phyloP scores from a whole-genome alignment of 2,888 invertebrate species.

The Cynaeus angustus region DNA sequence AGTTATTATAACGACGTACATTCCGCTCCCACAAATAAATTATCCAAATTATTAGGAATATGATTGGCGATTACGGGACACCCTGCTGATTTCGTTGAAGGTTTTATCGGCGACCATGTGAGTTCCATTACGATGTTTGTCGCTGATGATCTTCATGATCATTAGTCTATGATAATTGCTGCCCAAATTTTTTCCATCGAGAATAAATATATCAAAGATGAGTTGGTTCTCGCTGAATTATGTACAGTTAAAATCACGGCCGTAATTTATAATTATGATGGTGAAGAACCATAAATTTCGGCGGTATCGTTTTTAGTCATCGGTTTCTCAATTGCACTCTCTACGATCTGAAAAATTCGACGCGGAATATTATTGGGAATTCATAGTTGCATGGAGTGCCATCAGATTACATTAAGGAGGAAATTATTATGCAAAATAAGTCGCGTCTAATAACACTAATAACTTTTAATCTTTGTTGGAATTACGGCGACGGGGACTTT shows the following conservation, averaged over 20 bases:
- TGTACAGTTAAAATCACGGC: background rate
- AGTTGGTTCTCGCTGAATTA: background rate
- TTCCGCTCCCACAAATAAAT: conserved; percentile 64
- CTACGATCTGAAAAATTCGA: no score
- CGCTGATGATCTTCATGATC: conserved; percentile 42
- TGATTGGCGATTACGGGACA: conserved; percentile 53
- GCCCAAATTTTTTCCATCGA: conserved; percentile 10
- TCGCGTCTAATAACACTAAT: no score
- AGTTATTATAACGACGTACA: conserved; percentile 53
- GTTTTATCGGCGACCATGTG: conserved; percentile 41
- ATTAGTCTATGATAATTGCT: conserved; percentile 24
- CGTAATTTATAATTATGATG: background rate
- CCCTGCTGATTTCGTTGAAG: conserved; percentile 55
- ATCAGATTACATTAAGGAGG: no score
- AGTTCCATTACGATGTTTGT: conserved; percentile 39
- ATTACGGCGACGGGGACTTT: no score
- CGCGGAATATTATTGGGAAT: no score
- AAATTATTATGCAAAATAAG: no score
- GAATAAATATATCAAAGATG: conserved; percentile 24
- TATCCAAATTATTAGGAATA: conserved; percentile 61
- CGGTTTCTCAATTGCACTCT: no score
- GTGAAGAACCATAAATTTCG: no score
- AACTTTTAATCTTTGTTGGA: no score
- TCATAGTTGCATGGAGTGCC: no score
- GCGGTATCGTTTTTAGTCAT: no score